phyloP scores from a whole-genome alignment of 2,797 vertebrate genomes.

The Alcedo atthis region DNA sequence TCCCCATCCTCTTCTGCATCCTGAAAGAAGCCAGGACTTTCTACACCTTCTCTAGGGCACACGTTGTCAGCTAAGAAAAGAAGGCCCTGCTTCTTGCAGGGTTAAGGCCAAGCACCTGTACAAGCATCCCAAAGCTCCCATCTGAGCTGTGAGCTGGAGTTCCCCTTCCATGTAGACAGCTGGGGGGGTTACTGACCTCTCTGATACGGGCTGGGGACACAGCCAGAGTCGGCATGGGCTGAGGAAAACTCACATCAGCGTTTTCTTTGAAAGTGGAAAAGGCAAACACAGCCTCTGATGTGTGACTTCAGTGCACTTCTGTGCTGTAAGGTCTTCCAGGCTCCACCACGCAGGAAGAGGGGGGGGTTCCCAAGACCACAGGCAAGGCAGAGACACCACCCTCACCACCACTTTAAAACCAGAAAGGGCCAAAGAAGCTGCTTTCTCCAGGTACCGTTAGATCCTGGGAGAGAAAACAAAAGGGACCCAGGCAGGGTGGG shows the following conservation, averaged over 20 bases:
- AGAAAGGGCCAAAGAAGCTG: not conserved
- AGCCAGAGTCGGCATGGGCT: conserved; percentile 41
- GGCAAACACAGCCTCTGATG: not conserved
- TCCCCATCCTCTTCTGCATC: not conserved
- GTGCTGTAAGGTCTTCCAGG: not conserved
- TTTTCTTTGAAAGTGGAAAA: conserved; percentile 13
- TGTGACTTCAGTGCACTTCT: not conserved
- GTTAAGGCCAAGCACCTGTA: conserved; percentile 48
- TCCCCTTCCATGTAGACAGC: conserved; percentile 11
- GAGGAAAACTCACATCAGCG: conserved; percentile 39
- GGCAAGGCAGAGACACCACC: not conserved
- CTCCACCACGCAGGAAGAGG: accelerated
- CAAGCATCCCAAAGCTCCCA: not conserved
- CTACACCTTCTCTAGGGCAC: not conserved
- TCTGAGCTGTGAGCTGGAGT: not conserved
- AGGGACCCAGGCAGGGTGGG: not conserved
- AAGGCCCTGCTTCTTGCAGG: not conserved
- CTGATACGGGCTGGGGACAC: conserved; percentile 20
- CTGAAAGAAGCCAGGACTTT: not conserved
- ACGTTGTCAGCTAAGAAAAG: not conserved
- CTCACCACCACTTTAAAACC: not conserved
- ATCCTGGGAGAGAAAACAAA: not conserved
- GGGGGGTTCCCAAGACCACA: not conserved
- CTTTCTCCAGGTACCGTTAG: not conserved
- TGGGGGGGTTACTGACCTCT: conserved; percentile 34